Evolutionary conservation across 2,888 invertebrate species (phyloP), one percentile per base, ranked within the genome.

Genomic region (Corbicula japonica): DNA sequence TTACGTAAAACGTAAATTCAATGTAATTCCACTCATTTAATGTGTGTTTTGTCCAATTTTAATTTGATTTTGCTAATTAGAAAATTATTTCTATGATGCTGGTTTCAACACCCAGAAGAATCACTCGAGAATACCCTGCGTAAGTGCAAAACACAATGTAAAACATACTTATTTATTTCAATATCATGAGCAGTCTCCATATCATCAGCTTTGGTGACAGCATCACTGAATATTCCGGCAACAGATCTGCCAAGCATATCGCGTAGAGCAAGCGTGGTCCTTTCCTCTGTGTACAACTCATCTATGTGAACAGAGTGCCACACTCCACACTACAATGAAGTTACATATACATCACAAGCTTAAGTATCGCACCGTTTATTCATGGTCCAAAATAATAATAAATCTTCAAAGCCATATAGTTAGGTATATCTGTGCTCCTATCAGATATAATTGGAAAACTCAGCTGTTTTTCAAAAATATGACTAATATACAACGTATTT

Each of bases 271-370:
- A 87, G 86, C 54, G 85, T 60, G 18, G 70, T 65, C 26, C 74
- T 66, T 30, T 73, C 76, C 18, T 76, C 61, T 12, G 84, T 74
- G n/a, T 80, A 69, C 15, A 91, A 86, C 62, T 91, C 91, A 82
- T 91, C 91, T 28, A 91, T 86, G 66, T 91, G 91, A 30, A 88
- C 86, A 26, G 88, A 90, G 38, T 88, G 83, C 91, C 91, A 91
- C 48, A 75, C 78, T 10, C 90, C 90, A 74, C 88, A 90, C 90
- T 90, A 50, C 6, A 58, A 66, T 34, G 18, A 41, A 3, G 15
- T 38, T n/a, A n/a, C n/a, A n/a, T n/a, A n/a, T n/a, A n/a, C n/a
- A n/a, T n/a, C n/a, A n/a, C n/a, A n/a, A n/a, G n/a, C n/a, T n/a
- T n/a, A n/a, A n/a, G n/a, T n/a, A n/a, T n/a, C n/a, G n/a, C n/a